These are phyloP conservation scores for Phrynocephalus vlangalii DNA, from an alignment of 2,797 vertebrate species.

Conservation along the genomic window DNA sequence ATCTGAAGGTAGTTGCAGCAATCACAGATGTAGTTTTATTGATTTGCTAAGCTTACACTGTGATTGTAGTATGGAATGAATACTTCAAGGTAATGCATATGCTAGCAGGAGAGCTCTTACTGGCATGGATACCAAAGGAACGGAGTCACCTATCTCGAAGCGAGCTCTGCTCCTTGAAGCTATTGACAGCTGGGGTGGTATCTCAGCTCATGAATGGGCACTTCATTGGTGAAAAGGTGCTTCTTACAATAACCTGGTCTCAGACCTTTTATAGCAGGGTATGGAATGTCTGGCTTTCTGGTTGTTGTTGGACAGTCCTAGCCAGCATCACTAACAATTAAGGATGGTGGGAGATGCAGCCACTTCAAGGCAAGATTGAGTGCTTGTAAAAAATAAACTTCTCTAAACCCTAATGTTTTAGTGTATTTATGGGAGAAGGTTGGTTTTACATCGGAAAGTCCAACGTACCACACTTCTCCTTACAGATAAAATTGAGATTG, in stretches of 20 bases:
- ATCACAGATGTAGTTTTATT: too few relatives aligned
- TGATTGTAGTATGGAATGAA: too few relatives aligned
- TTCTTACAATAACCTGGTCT: not conserved
- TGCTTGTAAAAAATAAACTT: not conserved
- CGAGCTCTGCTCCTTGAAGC: not conserved
- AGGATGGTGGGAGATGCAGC: not conserved
- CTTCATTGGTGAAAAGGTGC: not conserved
- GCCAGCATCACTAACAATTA: not conserved
- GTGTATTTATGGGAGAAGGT: not conserved
- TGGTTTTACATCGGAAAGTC: not conserved
- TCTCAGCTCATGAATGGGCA: not conserved
- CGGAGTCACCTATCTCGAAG: not conserved
- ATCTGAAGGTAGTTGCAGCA: too few relatives aligned
- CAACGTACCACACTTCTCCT: constrained; percentile 30
- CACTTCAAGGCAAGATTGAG: not conserved
- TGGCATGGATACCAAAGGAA: not conserved
- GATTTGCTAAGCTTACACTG: too few relatives aligned
- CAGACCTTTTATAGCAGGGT: not conserved
- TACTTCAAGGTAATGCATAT: not conserved
- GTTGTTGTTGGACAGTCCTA: not conserved
- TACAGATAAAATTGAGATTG: constrained; percentile 14
- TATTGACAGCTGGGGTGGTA: too few relatives aligned
- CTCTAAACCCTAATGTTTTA: not conserved
- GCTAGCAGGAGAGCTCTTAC: not conserved
- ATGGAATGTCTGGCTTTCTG: not conserved